phyloP scores from a whole-genome alignment of 2,113 vertebrate genomes.

The Rhegmatorhina hoffmannsi region DNA sequence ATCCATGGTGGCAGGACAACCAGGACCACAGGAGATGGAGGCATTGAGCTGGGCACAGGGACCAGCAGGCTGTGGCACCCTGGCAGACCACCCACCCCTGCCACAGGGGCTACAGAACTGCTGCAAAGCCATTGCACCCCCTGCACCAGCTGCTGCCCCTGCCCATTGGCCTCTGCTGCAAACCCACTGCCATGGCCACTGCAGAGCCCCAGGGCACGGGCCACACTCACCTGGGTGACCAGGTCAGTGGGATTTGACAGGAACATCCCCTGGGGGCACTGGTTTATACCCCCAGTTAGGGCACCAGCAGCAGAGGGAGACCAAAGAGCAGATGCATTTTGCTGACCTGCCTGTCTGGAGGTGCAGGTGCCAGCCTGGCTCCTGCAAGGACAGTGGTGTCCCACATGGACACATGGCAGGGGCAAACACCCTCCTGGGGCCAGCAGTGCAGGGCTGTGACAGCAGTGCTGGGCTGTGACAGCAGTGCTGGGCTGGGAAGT shows the following conservation, averaged over 20 bases:
- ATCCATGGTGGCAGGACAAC: not conserved
- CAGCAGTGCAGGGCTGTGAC: not conserved
- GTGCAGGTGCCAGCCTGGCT: not conserved
- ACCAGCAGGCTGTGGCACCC: not conserved
- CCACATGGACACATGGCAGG: not conserved
- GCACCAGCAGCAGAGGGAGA: not conserved
- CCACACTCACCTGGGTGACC: fast-evolving
- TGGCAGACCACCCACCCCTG: not conserved
- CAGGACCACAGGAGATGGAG: not conserved
- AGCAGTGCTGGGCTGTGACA: not conserved
- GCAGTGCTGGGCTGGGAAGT: not conserved
- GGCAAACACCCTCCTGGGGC: not conserved
- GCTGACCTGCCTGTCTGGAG: not conserved
- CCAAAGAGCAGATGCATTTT: not conserved
- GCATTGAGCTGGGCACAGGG: not conserved
- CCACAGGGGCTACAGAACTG: not conserved
- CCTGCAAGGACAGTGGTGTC: not conserved
- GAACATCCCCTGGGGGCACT: not conserved
- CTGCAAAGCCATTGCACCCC: not conserved
- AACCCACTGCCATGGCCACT: not conserved
- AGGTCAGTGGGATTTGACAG: not conserved
- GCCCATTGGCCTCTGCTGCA: not conserved
- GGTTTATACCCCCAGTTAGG: not conserved
- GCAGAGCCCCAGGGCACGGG: not conserved
- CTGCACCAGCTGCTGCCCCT: not conserved